A percentile compares a stretch with the other conserved stretches of the same genome.
Evolutionary conservation across 2,113 vertebrate species (phyloP).

Genomic region (Pavo muticus): DNA sequence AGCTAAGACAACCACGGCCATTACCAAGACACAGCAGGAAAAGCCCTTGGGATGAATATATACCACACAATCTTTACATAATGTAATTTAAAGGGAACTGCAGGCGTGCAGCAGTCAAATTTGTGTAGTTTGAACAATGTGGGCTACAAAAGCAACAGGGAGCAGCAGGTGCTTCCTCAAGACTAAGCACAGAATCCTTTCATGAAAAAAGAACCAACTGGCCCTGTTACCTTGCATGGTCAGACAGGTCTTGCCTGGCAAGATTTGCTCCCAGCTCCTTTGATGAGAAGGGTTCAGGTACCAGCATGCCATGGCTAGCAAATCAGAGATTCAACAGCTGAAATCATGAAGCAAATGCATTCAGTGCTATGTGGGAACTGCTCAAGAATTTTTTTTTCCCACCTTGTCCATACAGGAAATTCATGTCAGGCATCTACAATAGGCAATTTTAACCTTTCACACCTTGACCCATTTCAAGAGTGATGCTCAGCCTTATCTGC

Average conservation of each 20-base stretch:
- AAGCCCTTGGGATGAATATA: background rate
- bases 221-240: background rate
- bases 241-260: background rate
- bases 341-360: background rate
- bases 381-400: background rate
- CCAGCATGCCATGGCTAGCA: background rate
- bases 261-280: background rate
- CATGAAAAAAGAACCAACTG: background rate
- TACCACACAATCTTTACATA: background rate
- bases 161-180: background rate
- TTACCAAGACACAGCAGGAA: background rate
- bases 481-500: background rate
- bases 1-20: background rate
- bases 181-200: background rate
- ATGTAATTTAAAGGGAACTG: background rate
- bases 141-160: background rate
- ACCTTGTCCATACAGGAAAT: accelerated
- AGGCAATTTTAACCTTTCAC: background rate
- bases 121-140: background rate
- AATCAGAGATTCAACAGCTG: background rate
- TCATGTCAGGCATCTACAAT: background rate
- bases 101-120: background rate
- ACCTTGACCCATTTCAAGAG: accelerated
- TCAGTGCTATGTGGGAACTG: background rate
- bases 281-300: background rate